Base-by-base conservation (phyloP, 2,113 vertebrate genomes). In the Dromas ardeola region DNA sequence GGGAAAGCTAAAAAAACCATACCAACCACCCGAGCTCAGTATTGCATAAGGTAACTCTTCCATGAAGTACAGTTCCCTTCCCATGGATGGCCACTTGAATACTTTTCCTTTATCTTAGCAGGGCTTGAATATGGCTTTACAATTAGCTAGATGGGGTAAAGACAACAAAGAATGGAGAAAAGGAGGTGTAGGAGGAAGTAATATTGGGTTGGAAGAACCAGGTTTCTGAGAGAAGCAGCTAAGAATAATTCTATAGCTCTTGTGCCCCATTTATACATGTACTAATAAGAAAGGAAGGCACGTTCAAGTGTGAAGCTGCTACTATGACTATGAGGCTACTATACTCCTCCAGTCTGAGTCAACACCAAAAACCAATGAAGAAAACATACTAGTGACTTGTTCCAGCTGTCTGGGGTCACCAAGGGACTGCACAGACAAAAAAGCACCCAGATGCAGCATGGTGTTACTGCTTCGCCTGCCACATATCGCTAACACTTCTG, bases 401-500 rank as follows among this genome's bases (percentile, higher is more conserved):
- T 84, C 34, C 5, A 1, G 15, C 36, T 67, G 13, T 27, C 49
- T 65, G 53, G 16, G 15, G 16, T 88, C 71, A 73, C 42, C 59
- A 59, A n/a, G 17, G 22, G 9, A 32, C n/a, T 42, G 8, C 52
- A 15, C 7, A 61, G 36, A 66, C 13, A 13, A 86, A 83, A 91
- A 61, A 45, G 27, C 23, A 81, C 11, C 7, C 26, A 74, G 9
- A 7, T 65, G 27, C 47, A 81, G 66, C 25, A 34, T 4, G 5
- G 42, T 25, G 49, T 78, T 62, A 25, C 53, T 93, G 59, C 22
- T 45, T 36, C 76, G 27, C 50, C 32, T 69, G 61, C 9, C 34
- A 13, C 6, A 1, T 38, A 40, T 6, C 80, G 47, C 32, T 74
- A 66, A 52, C 0, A 0, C 56, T 84, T 73, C 50, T 78, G 45